phyloP scores from a whole-genome alignment of 2,113 vertebrate species.

The Pituophis catenifer region DNA sequence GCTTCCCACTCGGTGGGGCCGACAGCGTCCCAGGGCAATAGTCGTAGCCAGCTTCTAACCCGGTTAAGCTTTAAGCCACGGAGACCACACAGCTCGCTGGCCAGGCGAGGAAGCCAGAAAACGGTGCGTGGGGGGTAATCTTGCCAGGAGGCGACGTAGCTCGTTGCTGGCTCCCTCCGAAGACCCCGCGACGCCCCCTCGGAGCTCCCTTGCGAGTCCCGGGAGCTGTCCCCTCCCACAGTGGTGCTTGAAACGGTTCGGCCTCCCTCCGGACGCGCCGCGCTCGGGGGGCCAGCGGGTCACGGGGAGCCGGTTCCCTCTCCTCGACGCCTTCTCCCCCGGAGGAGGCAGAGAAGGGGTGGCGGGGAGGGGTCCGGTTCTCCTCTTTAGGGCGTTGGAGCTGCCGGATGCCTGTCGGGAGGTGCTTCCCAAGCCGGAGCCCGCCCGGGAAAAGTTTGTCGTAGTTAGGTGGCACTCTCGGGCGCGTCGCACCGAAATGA shows the following conservation, averaged over 20 bases:
- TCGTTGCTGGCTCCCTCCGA: background rate
- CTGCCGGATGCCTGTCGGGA: background rate
- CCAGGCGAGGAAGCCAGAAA: background rate
- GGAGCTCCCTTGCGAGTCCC: background rate
- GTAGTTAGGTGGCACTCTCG: background rate
- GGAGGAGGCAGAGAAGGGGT: background rate
- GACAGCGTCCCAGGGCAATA: background rate
- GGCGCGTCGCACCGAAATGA: background rate
- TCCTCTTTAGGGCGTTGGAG: background rate
- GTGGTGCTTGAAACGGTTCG: background rate
- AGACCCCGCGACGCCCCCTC: background rate
- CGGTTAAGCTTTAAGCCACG: background rate
- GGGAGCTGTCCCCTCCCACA: background rate
- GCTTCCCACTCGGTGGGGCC: background rate
- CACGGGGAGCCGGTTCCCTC: background rate
- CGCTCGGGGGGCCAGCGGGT: background rate
- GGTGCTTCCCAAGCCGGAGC: background rate
- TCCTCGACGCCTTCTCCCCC: background rate
- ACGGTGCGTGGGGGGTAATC: background rate
- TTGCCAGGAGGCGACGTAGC: background rate
- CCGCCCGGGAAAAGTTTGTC: background rate
- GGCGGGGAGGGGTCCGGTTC: background rate
- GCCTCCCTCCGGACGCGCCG: background rate
- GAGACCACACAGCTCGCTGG: background rate
- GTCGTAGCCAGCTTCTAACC: background rate